These are phyloP conservation scores for Myrmecobius fasciatus DNA, from an alignment of 2,113 vertebrate species.

Conservation along the genomic window DNA sequence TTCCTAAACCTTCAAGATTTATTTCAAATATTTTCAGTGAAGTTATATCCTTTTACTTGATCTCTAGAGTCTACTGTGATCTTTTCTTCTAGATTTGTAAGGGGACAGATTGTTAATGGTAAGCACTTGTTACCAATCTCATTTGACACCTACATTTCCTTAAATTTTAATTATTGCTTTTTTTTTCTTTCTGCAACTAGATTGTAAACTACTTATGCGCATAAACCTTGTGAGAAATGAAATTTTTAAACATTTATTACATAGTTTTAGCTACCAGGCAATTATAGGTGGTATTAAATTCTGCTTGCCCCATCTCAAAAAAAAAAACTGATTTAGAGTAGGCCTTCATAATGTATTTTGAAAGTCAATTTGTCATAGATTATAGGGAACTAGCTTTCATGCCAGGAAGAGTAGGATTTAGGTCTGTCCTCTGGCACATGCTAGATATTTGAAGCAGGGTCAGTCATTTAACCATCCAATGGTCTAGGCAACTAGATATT, in stretches of 20 bases:
- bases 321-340: background rate
- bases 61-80: background rate
- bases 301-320: background rate
- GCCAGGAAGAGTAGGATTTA: background rate
- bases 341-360: background rate
- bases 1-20: background rate
- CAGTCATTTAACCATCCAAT: background rate
- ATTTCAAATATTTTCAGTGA: background rate
- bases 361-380: background rate
- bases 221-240: background rate
- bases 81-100: background rate
- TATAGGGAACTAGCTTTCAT: background rate
- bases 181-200: background rate
- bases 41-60: background rate
- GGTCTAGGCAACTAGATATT: background rate
- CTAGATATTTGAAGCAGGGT: background rate
- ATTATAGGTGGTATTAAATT: background rate
- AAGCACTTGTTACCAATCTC: background rate
- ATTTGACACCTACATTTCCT: background rate
- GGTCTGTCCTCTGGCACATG: background rate
- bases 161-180: too few relatives aligned
- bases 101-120: background rate
- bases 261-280: background rate
- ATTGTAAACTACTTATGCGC: background rate
- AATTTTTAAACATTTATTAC: background rate